Base-by-base conservation (phyloP, 2,888 invertebrate species). In the Phorcus lineatus region DNA sequence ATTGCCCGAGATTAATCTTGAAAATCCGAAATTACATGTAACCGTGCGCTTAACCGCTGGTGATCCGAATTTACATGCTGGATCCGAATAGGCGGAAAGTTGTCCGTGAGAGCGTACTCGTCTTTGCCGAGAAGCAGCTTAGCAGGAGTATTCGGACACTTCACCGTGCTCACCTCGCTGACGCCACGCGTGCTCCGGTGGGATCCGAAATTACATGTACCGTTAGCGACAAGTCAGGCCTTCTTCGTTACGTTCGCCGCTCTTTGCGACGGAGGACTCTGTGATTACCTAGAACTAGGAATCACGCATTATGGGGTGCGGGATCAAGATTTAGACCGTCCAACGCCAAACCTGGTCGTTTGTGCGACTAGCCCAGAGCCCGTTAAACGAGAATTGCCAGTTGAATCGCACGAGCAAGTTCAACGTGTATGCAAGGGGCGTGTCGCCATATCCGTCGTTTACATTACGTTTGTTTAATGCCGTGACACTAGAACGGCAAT, bases 171-270 rank as follows among this genome's bases (percentile, higher is more conserved):
- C 28, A 22, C 62, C 22, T 62, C 62, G 62, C 62, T 62, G 62
- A 62, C 62, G 62, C 62, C 62, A 62, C 62, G 62, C 62, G 62
- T 62, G 62, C 62, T 62, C 62, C 62, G 28, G 24, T 24, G 16
- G 62, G 62, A 62, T 62, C 62, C 62, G 62, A 62, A 62, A 62
- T 24, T 62, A 62, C 28, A 17, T 28, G 62, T 62, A 62, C 28
- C 24, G 24, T 28, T 62, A 24, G 62, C 62, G 24, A 28, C 28
- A 22, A 62, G 62, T 28, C 16, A 62, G 28, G 62, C 13, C 47
- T 47, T 62, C 22, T 24, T 28, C 62, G 62, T 62, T 62, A 62
- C 28, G 62, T 62, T 62, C 62, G 62, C 28, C 24, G 28, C 62
- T 28, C 62, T 47, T 47, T 47, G 47, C 47, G 47, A 47, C 47